Base-by-base conservation (phyloP, 2,797 vertebrate genomes). In the Eulemur coronatus region DNA sequence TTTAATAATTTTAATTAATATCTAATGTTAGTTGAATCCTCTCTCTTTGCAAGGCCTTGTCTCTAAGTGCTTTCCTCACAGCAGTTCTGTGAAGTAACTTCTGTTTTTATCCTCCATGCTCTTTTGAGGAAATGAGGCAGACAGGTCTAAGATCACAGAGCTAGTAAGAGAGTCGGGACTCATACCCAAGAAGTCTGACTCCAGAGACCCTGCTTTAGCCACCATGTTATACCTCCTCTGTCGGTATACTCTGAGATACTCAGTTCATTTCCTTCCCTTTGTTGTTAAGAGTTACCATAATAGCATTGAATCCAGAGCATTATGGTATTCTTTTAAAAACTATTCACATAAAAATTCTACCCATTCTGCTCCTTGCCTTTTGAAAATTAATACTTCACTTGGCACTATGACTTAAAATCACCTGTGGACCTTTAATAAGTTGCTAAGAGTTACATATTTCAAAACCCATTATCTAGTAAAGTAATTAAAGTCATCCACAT, bases 311-410 rank as follows among this genome's bases (percentile, higher is more conserved):
- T 85, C 33, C 38, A 35, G 20, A 84, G 41, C 57, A 48, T 35
- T 43, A n/a, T 38, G 75, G 30, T n/a, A n/a, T 88, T 92, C 85
- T 94, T 82, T 38, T 38, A 69, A 57, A 95, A 22, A 48, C 38
- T 43, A 26, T 63, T 94, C 35, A 67, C 26, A 75, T 89, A 46
- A 91, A 87, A 92, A 59, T 91, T 76, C 30, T 86, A 22, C 26
- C 7, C 22, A 50, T 17, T 20, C 8, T 4, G 18, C 7, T 18
- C 6, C 28, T 70, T 43, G 50, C 55, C 52, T 94, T 90, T 76
- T 84, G 75, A 80, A 96, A 87, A 48, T 69, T 57, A 15, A 18
- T 48, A 41, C 20, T 59, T 70, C 93, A 28, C 18, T 41, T 76
- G 13, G 55, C 33, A 67, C 22, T 67, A 18, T 4, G 3, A 84